Evolutionary conservation across 2,113 vertebrate species (phyloP).

Genomic region (Catharus bicknelli): DNA sequence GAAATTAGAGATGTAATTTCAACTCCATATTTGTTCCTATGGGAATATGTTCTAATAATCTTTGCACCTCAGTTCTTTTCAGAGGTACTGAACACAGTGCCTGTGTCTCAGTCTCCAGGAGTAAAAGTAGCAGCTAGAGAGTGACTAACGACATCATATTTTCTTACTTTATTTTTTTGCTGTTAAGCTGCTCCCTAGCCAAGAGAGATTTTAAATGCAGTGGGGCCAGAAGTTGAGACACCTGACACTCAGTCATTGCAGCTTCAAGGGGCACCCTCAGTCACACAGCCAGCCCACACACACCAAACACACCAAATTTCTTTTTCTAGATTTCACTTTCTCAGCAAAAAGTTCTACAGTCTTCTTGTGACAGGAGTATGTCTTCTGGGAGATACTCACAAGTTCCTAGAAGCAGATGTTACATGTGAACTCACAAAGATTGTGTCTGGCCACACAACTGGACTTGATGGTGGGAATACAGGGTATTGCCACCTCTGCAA

Average conservation of each 20-base stretch:
- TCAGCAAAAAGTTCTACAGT: neutral
- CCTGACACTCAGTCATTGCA: neutral
- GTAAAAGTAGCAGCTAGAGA: neutral
- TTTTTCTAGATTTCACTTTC: neutral
- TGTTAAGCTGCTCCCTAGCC: neutral
- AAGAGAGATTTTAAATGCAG: neutral
- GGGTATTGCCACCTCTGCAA: neutral
- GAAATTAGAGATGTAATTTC: conserved; percentile 25
- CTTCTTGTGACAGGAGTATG: neutral
- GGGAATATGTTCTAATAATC: conserved; percentile 3
- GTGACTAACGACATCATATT: neutral
- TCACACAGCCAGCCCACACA: rapidly evolving
- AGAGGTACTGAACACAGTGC: neutral
- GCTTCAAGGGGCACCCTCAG: neutral
- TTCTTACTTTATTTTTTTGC: neutral
- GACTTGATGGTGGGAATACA: neutral
- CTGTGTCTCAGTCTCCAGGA: neutral
- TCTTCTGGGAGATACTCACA: neutral
- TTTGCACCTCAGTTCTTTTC: neutral
- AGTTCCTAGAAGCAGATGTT: neutral
- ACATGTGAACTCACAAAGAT: neutral
- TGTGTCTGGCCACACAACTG: neutral
- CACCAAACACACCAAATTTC: neutral
- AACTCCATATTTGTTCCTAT: neutral
- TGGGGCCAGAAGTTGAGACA: neutral